Conservation (phyloP, 92 coral and sea anemone genomes). For the Scolanthus callimorphus region DNA sequence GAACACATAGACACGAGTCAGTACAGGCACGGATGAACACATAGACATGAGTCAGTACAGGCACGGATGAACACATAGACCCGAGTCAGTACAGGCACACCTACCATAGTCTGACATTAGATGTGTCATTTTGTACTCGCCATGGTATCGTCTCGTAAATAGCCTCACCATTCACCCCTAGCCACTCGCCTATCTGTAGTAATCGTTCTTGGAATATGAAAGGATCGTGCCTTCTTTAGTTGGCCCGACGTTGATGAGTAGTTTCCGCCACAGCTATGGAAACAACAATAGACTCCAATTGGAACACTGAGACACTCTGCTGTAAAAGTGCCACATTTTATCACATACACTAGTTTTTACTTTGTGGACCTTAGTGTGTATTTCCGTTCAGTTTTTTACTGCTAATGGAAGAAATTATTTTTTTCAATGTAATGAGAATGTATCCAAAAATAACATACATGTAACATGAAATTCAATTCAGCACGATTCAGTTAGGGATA, state of each 20-base stretch:
- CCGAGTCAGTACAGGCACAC: background rate
- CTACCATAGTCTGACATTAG: slow-evolving; percentile 71
- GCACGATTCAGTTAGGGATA: too few species aligned
- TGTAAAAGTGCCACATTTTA: too few species aligned
- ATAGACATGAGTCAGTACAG: background rate
- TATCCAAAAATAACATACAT: too few species aligned
- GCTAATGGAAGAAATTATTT: too few species aligned
- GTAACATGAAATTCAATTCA: too few species aligned
- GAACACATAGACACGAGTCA: background rate
- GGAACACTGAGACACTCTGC: too few species aligned
- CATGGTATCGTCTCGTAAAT: slow-evolving; percentile 87
- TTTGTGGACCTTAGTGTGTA: too few species aligned
- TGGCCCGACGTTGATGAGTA: slow-evolving; percentile 89
- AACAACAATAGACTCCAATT: background rate
- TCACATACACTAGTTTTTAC: too few species aligned
- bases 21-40: too few species aligned
- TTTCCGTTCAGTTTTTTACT: too few species aligned
- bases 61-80: background rate
- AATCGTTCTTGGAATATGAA: slow-evolving; percentile 86
- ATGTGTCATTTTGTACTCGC: slow-evolving; percentile 93
- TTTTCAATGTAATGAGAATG: too few species aligned
- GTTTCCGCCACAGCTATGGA: slow-evolving; percentile 90
- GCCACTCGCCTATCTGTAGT: slow-evolving; percentile 92
- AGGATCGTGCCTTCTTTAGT: slow-evolving; percentile 84
- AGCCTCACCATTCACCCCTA: slow-evolving; percentile 88